Evolutionary conservation across 1,140 invertebrate genomes (phyloP).

Genomic region (Euwallacea fornicatus): DNA sequence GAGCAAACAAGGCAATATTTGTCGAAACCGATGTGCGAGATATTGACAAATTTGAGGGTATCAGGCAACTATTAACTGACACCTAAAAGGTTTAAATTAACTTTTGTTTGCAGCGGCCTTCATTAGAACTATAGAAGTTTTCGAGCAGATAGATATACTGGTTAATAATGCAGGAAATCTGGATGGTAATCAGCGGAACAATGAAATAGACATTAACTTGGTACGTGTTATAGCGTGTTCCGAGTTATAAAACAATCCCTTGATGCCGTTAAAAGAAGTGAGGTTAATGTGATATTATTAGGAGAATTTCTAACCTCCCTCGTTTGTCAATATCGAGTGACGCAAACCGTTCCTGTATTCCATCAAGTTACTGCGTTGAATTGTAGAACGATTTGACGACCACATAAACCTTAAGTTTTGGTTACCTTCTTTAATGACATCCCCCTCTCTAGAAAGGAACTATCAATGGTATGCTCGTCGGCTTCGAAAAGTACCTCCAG

Average conservation of each 20-base stretch:
- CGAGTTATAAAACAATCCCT: not conserved
- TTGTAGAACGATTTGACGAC: too few relatives aligned
- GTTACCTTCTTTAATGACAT: not conserved
- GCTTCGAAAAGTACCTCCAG: slow-evolving; percentile 44
- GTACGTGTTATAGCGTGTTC: slow-evolving; percentile 49
- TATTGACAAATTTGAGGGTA: slow-evolving; percentile 69
- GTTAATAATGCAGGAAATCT: slow-evolving; percentile 59
- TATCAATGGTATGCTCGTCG: slow-evolving; percentile 41
- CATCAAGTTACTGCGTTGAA: too few relatives aligned
- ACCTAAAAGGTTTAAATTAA: too few relatives aligned
- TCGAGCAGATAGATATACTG: slow-evolving; percentile 57
- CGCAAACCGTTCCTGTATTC: too few relatives aligned
- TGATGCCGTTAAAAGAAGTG: too few relatives aligned
- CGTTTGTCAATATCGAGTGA: too few relatives aligned
- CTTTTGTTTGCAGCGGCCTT: slow-evolving; percentile 28
- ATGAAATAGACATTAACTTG: slow-evolving; percentile 56
- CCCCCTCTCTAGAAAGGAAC: slow-evolving; percentile 42
- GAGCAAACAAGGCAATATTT: slow-evolving; percentile 64
- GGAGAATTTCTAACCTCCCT: too few relatives aligned
- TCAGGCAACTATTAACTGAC: slow-evolving; percentile 8
- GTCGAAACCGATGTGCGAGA: slow-evolving; percentile 69
- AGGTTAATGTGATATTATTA: too few relatives aligned
- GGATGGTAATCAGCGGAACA: slow-evolving; percentile 56
- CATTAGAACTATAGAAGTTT: slow-evolving; percentile 27
- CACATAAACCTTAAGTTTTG: too few relatives aligned